phyloP scores from a whole-genome alignment of 2,888 invertebrate genomes.

The Volucella bombylans region DNA sequence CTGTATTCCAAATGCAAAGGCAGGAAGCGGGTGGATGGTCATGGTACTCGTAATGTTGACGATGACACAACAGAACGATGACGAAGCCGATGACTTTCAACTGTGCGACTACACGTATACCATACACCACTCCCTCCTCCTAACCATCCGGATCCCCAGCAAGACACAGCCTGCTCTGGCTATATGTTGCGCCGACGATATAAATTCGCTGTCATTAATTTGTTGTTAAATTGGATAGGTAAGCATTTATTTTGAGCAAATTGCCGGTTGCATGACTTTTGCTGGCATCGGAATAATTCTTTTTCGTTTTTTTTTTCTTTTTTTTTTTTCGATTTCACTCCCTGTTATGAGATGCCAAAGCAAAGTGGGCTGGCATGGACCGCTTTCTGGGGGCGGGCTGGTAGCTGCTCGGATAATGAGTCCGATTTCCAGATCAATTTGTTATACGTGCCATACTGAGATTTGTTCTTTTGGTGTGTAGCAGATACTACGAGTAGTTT shows the following conservation, averaged over 20 bases:
- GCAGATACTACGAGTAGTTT: slow-evolving; percentile 6
- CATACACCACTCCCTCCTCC: slow-evolving; percentile 53
- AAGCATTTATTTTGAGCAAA: slow-evolving; percentile 75
- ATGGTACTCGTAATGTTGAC: slow-evolving; percentile 63
- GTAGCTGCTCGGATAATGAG: slow-evolving; percentile 71
- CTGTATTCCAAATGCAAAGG: slow-evolving; percentile 35
- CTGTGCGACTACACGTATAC: slow-evolving; percentile 38
- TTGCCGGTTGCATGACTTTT: slow-evolving; percentile 74
- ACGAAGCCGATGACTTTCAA: slow-evolving; percentile 67
- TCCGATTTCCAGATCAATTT: slow-evolving; percentile 72
- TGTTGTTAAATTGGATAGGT: slow-evolving; percentile 77
- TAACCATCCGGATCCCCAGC: slow-evolving; percentile 6
- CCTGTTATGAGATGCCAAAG: slow-evolving; percentile 20
- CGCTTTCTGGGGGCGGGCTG: slow-evolving; percentile 65
- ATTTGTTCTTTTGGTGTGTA: slow-evolving; percentile 51
- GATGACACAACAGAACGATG: slow-evolving; percentile 73
- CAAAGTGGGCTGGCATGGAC: slow-evolving; percentile 43
- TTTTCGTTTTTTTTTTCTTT: slow-evolving; percentile 21
- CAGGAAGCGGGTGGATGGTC: slow-evolving; percentile 54
- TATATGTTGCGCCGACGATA: slow-evolving; percentile 68
- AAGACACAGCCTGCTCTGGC: slow-evolving; percentile 39
- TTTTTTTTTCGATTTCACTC: slow-evolving; percentile 21
- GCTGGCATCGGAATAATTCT: slow-evolving; percentile 61
- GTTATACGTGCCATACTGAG: slow-evolving; percentile 69
- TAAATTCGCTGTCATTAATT: slow-evolving; percentile 77